phyloP scores from a whole-genome alignment of 1,140 invertebrate genomes.

The Apolygus lucorum region DNA sequence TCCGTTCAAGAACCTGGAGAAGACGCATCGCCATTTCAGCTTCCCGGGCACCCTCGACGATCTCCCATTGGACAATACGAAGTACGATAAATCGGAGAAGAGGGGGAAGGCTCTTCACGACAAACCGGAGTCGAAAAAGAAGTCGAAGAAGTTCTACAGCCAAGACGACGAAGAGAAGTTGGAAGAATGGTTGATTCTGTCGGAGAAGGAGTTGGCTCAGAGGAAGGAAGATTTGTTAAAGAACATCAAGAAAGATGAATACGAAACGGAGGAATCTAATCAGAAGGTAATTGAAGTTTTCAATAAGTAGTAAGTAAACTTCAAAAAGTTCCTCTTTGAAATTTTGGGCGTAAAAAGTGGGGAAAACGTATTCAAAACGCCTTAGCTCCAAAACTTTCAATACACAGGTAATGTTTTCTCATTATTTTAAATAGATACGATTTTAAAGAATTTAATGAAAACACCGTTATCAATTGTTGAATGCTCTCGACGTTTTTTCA shows the following conservation, averaged over 20 bases:
- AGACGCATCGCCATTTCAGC: constrained; percentile 21
- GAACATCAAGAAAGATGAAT: constrained; percentile 24
- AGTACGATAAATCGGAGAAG: constrained; percentile 7
- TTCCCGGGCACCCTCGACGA: constrained; percentile 1
- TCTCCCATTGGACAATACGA: neutral
- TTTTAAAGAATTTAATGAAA: too few relatives aligned
- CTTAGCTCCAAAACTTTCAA: too few relatives aligned
- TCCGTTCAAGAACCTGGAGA: constrained; percentile 6
- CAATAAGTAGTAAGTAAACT: neutral
- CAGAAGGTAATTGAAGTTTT: too few relatives aligned
- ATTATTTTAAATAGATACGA: too few relatives aligned
- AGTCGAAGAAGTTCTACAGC: constrained; percentile 3
- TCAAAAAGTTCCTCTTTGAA: constrained; percentile 3
- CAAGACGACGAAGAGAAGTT: constrained; percentile 27
- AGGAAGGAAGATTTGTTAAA: constrained; percentile 30
- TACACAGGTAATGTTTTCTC: too few relatives aligned
- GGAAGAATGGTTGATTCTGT: constrained; percentile 27
- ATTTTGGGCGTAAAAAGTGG: neutral
- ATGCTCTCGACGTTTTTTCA: too few relatives aligned
- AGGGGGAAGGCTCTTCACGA: constrained; percentile 13
- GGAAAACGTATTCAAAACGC: neutral
- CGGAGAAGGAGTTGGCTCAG: constrained; percentile 27
- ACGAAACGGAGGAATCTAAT: constrained; percentile 11
- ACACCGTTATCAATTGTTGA: too few relatives aligned
- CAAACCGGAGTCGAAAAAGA: neutral